phyloP scores from a whole-genome alignment of 2,797 vertebrate genomes.

The Corythornis leucogaster region DNA sequence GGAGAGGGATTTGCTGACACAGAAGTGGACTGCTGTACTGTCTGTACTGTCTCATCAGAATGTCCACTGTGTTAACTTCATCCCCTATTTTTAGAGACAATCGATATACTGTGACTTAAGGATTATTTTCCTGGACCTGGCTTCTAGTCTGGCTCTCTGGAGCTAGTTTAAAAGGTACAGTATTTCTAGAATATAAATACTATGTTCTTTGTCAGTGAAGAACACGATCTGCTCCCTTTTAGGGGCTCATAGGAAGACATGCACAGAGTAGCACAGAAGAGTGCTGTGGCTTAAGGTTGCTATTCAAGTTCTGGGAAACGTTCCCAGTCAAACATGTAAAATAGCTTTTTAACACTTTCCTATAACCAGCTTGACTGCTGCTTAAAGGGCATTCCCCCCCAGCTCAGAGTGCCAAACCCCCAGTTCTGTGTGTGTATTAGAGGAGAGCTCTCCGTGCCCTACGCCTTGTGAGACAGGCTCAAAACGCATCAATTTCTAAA shows the following conservation, averaged over 20 bases:
- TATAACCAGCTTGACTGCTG: constrained; percentile 59
- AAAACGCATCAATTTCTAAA: neutral
- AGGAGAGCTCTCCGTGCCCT: neutral
- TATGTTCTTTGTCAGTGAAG: constrained; percentile 46
- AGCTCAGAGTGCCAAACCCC: constrained; percentile 63
- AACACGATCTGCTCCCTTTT: constrained; percentile 46
- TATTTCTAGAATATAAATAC: constrained; percentile 50
- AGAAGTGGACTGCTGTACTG: constrained; percentile 7
- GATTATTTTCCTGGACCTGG: constrained; percentile 51
- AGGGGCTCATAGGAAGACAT: constrained; percentile 20
- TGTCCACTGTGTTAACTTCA: constrained; percentile 41
- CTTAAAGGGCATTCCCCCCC: constrained; percentile 48
- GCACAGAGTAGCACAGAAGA: constrained; percentile 27
- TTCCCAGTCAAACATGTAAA: constrained; percentile 59
- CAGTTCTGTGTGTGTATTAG: constrained; percentile 27
- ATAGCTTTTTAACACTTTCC: constrained; percentile 65
- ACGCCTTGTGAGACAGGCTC: constrained; percentile 31
- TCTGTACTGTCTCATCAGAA: constrained; percentile 47
- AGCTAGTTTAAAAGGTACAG: constrained; percentile 61
- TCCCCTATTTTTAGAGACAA: constrained; percentile 68
- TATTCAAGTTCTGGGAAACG: constrained; percentile 33
- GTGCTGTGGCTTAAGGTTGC: constrained; percentile 44
- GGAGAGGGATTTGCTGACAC: constrained; percentile 17
- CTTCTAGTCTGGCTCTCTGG: constrained; percentile 54
- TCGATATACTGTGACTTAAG: constrained; percentile 69